Percentiles rank a stretch among this genome's conserved stretches.
These are phyloP conservation scores for Ammodramus savannarum DNA, from an alignment of 2,113 vertebrate genomes.

Conservation along the genomic window DNA sequence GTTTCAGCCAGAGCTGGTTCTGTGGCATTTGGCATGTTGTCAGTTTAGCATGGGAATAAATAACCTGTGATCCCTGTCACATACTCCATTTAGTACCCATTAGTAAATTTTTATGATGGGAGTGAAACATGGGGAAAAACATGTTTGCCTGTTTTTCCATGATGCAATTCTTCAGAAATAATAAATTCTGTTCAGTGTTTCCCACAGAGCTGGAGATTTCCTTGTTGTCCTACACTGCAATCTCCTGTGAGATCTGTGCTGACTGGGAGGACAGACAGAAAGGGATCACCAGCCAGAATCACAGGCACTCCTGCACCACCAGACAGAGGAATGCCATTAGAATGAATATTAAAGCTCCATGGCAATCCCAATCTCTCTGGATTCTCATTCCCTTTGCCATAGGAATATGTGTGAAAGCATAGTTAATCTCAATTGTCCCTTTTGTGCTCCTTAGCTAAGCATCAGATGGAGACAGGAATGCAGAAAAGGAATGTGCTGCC, in stretches of 20 bases:
- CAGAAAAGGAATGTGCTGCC: background rate
- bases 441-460: background rate
- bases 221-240: background rate
- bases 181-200: background rate
- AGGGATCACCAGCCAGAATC: background rate
- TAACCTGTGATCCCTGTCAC: fast-evolving
- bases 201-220: background rate
- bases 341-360: background rate
- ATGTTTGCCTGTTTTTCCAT: background rate
- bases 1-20: background rate
- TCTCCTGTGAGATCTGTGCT: background rate
- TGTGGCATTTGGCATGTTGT: background rate
- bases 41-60: background rate
- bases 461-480: background rate
- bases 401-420: background rate
- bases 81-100: background rate
- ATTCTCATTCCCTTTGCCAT: background rate
- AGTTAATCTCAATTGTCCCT: background rate
- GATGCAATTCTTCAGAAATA: background rate
- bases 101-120: background rate
- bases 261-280: background rate
- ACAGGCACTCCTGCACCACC: background rate
- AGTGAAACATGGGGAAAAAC: background rate
- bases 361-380: background rate
- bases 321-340: background rate